phyloP scores from a whole-genome alignment of 1,140 invertebrate genomes.

The Adoxophyes honmai region DNA sequence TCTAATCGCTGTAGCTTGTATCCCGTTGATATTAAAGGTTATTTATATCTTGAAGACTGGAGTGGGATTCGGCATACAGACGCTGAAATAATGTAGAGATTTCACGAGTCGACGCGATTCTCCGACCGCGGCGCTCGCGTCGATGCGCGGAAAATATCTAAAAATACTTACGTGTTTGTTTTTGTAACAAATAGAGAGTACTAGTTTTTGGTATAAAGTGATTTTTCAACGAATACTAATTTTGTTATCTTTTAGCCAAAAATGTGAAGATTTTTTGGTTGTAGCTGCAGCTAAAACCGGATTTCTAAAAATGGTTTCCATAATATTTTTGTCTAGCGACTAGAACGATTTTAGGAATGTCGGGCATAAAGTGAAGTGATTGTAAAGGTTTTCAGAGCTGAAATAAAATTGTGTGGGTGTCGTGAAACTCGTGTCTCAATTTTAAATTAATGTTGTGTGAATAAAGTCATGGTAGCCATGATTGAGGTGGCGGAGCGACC shows the following conservation, averaged over 20 bases:
- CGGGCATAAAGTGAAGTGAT: too few relatives aligned
- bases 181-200: slow-evolving; percentile 12
- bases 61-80: neutral
- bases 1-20: neutral
- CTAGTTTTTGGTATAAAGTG: neutral
- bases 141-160: slow-evolving; percentile 5
- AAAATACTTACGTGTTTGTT: slow-evolving; percentile 11
- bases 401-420: slow-evolving; percentile 17
- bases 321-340: too few relatives aligned
- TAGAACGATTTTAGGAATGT: too few relatives aligned
- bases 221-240: too few relatives aligned
- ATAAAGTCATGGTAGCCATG: slow-evolving; percentile 50
- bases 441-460: slow-evolving; percentile 44
- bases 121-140: neutral
- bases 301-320: too few relatives aligned
- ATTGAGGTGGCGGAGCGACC: slow-evolving; percentile 38
- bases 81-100: slow-evolving; percentile 9
- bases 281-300: too few relatives aligned
- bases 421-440: slow-evolving; percentile 8
- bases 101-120: slow-evolving; percentile 8
- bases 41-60: neutral
- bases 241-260: too few relatives aligned
- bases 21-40: slow-evolving; percentile 1
- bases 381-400: neutral
- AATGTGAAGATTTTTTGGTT: too few relatives aligned